Evolutionary conservation across 2,888 invertebrate species (phyloP), one percentile per base, ranked within the genome.

Genomic region (Machimus atricapillus): DNA sequence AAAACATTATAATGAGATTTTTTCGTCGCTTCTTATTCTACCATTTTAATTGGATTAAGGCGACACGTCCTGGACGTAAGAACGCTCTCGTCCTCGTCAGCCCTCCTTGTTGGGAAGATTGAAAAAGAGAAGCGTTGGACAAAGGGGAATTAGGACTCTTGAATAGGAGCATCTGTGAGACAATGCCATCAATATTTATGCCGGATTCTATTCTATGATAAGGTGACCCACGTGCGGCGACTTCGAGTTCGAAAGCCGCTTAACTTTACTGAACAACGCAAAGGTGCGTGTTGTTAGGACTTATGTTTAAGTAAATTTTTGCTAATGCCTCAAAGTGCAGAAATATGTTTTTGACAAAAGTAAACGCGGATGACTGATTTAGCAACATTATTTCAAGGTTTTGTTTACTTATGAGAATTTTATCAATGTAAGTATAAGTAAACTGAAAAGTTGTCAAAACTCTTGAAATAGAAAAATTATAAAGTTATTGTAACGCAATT

Each of bases 31-130:
- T 88, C 87, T 87, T 88, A 88, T 88, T 88, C 87, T 79, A 78
- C 81, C 87, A 87, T 88, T 88, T 88, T 89, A 89, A 89, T 89
- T 89, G 88, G 89, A 89, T 89, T 89, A 89, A 88, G 89, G 89
- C 89, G 89, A 89, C 89, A 89, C 89, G 89, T 89, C 88, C 87
- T 88, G 87, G 87, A 89, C n/a, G 88, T 88, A 88, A 88, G 89
- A 85, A 52, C 43, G 23, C 16, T 46, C 31, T n/a, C n/a, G 52
- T 12, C 14, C 1, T n/a, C 76, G 52, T 66, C 66, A 12, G 66
- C 12, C 66, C 37, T 83, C 46, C 74, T 74, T 46, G 16, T 46
- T 85, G 74, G 19, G 40, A 74, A 79, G 74, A 85, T 85, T 85
- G 85, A 85, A 85, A 46, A 85, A 85, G 73, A 74, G 74, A 46